phyloP scores from a whole-genome alignment of 1,140 invertebrate species.

The Pantala flavescens region DNA sequence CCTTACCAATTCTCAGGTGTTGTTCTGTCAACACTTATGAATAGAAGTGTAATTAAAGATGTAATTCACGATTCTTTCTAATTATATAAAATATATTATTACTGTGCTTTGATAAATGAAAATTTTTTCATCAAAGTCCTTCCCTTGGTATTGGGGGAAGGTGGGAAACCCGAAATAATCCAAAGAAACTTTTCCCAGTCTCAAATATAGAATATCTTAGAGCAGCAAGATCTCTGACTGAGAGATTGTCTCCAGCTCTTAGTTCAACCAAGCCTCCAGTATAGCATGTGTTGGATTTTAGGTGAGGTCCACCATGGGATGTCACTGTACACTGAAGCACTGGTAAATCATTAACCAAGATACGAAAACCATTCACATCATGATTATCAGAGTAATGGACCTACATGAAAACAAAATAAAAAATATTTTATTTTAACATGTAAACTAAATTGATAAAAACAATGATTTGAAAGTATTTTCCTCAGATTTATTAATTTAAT shows the following conservation, averaged over 20 bases:
- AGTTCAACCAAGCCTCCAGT: slow-evolving; percentile 56
- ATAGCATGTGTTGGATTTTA: slow-evolving; percentile 52
- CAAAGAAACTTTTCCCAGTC: slow-evolving; percentile 67
- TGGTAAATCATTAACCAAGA: slow-evolving; percentile 36
- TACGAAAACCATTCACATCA: slow-evolving; percentile 49
- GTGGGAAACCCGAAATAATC: slow-evolving; percentile 60
- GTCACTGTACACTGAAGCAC: slow-evolving; percentile 49
- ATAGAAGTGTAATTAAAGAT: too few species aligned
- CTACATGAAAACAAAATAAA: slow-evolving; percentile 25
- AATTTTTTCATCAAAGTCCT: neutral
- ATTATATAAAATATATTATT: too few species aligned
- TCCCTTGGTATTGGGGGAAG: slow-evolving; percentile 20
- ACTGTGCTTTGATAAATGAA: too few species aligned
- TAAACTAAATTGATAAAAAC: neutral
- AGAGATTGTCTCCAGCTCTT: slow-evolving; percentile 48
- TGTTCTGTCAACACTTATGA: too few species aligned
- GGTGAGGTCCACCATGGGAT: slow-evolving; percentile 31
- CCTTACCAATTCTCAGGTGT: too few species aligned
- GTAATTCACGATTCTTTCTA: too few species aligned
- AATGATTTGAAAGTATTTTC: neutral
- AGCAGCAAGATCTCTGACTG: slow-evolving; percentile 53
- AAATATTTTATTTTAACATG: slow-evolving; percentile 15
- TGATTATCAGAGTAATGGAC: slow-evolving; percentile 54
- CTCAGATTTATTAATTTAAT: neutral
- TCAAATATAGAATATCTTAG: slow-evolving; percentile 58